phyloP scores from a whole-genome alignment of 2,113 vertebrate genomes.

The Apteryx mantelli region DNA sequence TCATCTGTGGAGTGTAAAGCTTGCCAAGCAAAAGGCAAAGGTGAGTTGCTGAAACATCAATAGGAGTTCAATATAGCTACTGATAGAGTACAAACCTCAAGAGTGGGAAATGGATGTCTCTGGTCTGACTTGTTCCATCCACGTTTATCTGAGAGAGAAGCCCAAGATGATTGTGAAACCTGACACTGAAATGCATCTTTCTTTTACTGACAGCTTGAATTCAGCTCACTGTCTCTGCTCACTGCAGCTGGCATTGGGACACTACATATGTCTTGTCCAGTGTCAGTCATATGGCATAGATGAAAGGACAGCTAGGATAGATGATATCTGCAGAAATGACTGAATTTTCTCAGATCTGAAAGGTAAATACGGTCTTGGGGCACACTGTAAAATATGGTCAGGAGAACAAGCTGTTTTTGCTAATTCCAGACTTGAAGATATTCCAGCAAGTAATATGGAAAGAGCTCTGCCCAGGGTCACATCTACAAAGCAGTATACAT shows the following conservation, averaged over 20 bases:
- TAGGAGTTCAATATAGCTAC: neutral
- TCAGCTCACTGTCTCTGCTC: neutral
- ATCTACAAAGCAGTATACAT: neutral
- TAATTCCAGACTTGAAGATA: neutral
- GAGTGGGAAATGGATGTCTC: neutral
- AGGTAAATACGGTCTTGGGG: neutral
- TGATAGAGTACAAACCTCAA: neutral
- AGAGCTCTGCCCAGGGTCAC: neutral
- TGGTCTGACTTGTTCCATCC: neutral
- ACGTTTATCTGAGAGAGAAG: neutral
- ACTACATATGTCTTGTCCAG: neutral
- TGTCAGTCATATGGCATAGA: neutral
- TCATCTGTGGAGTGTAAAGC: neutral
- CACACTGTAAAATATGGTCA: neutral
- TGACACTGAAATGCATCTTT: neutral
- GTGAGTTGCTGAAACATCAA: neutral
- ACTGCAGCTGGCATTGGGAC: neutral
- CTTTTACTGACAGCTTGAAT: neutral
- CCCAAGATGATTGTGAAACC: neutral
- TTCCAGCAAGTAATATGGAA: neutral
- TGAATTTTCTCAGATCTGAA: neutral
- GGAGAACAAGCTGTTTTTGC: neutral
- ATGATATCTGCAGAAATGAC: neutral
- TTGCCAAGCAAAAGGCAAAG: neutral
- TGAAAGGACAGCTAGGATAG: neutral